Percentiles rank a stretch among this genome's conserved stretches.
These are phyloP conservation scores for Drosophila carrolli DNA, from an alignment of 1,140 invertebrate species.

Conservation along the genomic window DNA sequence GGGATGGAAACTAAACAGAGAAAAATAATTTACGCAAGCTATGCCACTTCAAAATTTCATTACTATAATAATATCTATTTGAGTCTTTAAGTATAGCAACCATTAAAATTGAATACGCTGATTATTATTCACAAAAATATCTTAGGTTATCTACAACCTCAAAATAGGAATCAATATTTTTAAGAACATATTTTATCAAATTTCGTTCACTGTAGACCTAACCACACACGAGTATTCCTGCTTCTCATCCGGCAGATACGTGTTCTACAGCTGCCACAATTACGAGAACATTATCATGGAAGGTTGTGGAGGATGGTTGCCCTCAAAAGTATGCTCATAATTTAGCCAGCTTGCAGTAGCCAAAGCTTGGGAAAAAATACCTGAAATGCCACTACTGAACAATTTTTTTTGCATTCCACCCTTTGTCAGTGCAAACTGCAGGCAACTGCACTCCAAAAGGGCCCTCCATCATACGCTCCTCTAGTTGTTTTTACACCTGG, in stretches of 20 bases:
- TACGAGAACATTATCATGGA: constrained; percentile 57
- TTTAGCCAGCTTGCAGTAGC: constrained; percentile 48
- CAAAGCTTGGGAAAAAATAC: constrained; percentile 12
- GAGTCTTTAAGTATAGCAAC: no score
- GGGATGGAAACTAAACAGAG: neutral
- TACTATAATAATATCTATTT: no score
- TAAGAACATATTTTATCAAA: no score
- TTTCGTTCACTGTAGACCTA: neutral
- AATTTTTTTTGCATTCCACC: constrained; percentile 23
- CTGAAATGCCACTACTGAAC: constrained; percentile 38
- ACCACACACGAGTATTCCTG: constrained; percentile 12
- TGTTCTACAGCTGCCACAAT: constrained; percentile 60
- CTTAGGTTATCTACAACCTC: no score
- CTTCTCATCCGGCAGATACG: constrained; percentile 43
- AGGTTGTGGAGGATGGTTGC: constrained; percentile 14
- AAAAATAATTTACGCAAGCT: neutral
- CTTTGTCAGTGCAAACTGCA: constrained; percentile 42
- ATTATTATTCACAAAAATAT: no score
- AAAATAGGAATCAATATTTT: no score
- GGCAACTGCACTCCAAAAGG: constrained; percentile 45
- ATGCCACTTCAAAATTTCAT: no score
- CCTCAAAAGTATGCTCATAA: constrained; percentile 71
- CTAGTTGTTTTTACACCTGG: constrained; percentile 16
- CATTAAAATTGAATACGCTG: no score
- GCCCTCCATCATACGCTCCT: constrained; percentile 40